Percentiles rank a stretch among this genome's conserved stretches.
phyloP scores from a whole-genome alignment of 1,140 invertebrate species.

The Hylyphantes graminicola region DNA sequence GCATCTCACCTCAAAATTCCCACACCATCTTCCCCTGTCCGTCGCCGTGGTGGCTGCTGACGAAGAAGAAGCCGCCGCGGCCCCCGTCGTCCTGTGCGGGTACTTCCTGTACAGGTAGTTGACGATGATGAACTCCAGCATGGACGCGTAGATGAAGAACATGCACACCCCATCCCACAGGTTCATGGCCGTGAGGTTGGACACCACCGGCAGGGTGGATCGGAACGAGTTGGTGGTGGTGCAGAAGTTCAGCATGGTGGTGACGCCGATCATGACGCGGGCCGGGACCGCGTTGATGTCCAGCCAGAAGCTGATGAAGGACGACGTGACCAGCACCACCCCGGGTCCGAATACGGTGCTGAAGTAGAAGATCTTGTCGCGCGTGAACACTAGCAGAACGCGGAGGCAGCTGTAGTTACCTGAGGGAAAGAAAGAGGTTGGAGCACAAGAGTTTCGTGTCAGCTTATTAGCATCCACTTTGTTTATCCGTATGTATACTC shows the following conservation, averaged over 20 bases:
- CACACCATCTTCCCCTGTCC: slow-evolving; percentile 49
- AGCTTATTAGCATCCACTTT: no score
- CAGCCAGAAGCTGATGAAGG: slow-evolving; percentile 94
- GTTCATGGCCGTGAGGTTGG: slow-evolving; percentile 94
- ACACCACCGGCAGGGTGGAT: slow-evolving; percentile 87
- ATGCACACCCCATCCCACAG: slow-evolving; percentile 96
- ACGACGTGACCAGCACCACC: slow-evolving; percentile 93
- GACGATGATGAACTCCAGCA: slow-evolving; percentile 93
- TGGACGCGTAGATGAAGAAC: slow-evolving; percentile 95
- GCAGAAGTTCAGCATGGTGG: slow-evolving; percentile 98
- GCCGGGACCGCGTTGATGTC: slow-evolving; percentile 96
- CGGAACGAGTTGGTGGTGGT: slow-evolving; percentile 77
- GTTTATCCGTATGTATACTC: no score
- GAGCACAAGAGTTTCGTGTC: no score
- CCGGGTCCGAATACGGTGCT: slow-evolving; percentile 95
- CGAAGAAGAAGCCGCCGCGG: not conserved
- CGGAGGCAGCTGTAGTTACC: slow-evolving; percentile 85
- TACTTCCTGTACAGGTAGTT: slow-evolving; percentile 87
- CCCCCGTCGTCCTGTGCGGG: slow-evolving; percentile 41
- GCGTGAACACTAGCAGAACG: slow-evolving; percentile 90
- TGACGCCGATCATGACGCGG: slow-evolving; percentile 82
- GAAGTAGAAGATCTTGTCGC: slow-evolving; percentile 95
- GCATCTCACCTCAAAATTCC: slow-evolving; percentile 47
- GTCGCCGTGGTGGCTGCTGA: not conserved
- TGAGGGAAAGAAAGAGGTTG: not conserved